Evolutionary conservation across 2,113 vertebrate species (phyloP), one percentile per base, ranked within the genome.

Genomic region (Myiagra hebetior): DNA sequence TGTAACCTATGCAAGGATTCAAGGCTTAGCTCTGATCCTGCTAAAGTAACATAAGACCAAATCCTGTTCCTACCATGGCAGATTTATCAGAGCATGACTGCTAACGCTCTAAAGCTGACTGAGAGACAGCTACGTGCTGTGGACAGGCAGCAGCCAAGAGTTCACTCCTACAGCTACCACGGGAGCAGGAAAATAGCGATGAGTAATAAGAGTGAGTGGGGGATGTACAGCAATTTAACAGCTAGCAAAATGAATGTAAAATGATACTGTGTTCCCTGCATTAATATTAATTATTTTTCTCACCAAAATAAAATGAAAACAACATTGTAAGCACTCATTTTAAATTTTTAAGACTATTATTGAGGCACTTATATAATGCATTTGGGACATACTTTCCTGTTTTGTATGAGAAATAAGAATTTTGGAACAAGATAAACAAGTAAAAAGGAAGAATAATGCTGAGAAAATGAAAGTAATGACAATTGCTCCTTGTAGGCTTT

Each of bases 211-310:
- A 70, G 55, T 13, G 68, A 93, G 91, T 30, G 35, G 88, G 73
- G 91, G 91, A 79, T 89, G 82, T 56, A 67, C 68, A 94, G 80
- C 84, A 91, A 55, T 94, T 92, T 89, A 86, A 76, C 72, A 78
- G 70, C 83, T 72, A 78, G 73, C 35, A 65, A 91, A 91, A 78
- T 53, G 49, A 81, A 53, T 89, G 73, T 81, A 82, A 93, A 91
- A 75, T 95, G 91, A 68, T 85, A 65, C 79, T 84, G 53, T 62
- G 49, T 64, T 72, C n/a, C 28, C 57, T 87, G 82, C 83, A 73
- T 91, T 94, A 96, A 92, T 92, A 82, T 78, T 95, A 93, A 92
- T 92, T 93, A 85, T 92, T 96, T 85, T 49, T 92, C 44, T 89
- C 53, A 69, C 57, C 37, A 62, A 92, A 96, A 84, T 80, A 78